Conservation (phyloP, 2,888 invertebrate species). For the Merodon equestris region DNA sequence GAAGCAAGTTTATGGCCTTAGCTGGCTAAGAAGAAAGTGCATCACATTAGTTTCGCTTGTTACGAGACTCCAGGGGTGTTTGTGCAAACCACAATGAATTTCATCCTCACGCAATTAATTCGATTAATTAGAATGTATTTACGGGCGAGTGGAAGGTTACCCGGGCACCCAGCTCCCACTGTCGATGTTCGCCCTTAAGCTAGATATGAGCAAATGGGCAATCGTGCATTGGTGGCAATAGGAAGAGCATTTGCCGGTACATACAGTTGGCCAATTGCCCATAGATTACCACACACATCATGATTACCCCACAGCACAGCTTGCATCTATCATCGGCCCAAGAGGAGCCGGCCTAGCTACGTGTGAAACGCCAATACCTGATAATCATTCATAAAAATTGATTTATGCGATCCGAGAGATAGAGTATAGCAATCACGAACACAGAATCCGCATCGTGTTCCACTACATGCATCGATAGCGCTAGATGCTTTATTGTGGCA, state of each 20-base stretch:
- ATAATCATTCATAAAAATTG: constrained; percentile 56
- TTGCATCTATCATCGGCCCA: constrained; percentile 26
- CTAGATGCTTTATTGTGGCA: constrained; percentile 25
- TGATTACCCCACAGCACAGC: constrained; percentile 13
- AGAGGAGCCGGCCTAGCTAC: constrained; percentile 27
- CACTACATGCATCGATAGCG: constrained; percentile 42
- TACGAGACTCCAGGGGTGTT: neutral
- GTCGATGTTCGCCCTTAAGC: neutral
- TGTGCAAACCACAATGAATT: constrained; percentile 24
- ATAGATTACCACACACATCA: constrained; percentile 13
- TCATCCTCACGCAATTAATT: constrained; percentile 43
- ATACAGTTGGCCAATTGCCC: constrained; percentile 41
- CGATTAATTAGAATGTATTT: constrained; percentile 53
- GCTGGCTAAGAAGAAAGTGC: constrained; percentile 20
- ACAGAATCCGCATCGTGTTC: too few relatives aligned
- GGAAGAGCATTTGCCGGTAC: constrained; percentile 10
- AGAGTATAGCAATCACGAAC: constrained; percentile 11
- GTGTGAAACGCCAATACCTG: constrained; percentile 60
- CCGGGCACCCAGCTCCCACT: constrained; percentile 16
- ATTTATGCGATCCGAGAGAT: constrained; percentile 41
- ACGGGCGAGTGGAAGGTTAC: constrained; percentile 9
- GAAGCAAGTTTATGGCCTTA: constrained; percentile 24
- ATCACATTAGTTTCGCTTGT: constrained; percentile 30
- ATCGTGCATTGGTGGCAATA: too few relatives aligned
- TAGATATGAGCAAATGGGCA: too few relatives aligned